A percentile compares a stretch with the other conserved stretches of the same genome.
phyloP scores from a whole-genome alignment of 2,888 invertebrate species.

The Invenusta paracnida region DNA sequence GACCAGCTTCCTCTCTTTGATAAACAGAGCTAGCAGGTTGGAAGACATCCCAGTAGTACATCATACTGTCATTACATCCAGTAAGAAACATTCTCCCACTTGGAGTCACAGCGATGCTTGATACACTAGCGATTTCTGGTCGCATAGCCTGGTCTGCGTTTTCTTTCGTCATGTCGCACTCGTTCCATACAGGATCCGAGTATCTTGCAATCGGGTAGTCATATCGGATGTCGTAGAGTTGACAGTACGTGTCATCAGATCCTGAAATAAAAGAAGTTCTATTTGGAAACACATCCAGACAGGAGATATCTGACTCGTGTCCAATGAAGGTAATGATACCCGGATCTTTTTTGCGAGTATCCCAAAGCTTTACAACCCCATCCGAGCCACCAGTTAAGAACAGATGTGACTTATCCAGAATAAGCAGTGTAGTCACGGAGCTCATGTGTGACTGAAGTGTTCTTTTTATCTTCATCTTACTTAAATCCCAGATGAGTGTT shows the following conservation, averaged over 20 bases:
- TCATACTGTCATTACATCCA: slow-evolving; percentile 32
- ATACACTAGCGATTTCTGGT: slow-evolving; percentile 19
- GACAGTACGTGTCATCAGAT: slow-evolving; percentile 33
- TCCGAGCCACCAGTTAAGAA: slow-evolving; percentile 31
- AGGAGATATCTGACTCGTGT: slow-evolving; percentile 33
- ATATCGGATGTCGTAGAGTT: slow-evolving; percentile 24
- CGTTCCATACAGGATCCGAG: slow-evolving; percentile 28
- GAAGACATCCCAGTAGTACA: slow-evolving; percentile 30
- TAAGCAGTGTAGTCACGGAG: not conserved
- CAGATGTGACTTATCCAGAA: not conserved
- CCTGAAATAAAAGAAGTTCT: slow-evolving; percentile 34
- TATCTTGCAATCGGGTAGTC: slow-evolving; percentile 30
- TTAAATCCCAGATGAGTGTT: slow-evolving; percentile 33
- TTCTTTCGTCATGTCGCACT: slow-evolving; percentile 21
- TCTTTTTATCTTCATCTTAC: slow-evolving; percentile 27
- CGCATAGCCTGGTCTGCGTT: slow-evolving; percentile 3
- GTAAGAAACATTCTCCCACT: slow-evolving; percentile 31
- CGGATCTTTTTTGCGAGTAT: not conserved
- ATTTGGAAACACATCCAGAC: slow-evolving; percentile 6
- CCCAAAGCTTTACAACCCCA: slow-evolving; percentile 35
- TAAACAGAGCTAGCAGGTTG: not conserved
- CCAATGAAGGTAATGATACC: slow-evolving; percentile 13
- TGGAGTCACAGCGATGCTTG: not conserved
- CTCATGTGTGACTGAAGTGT: slow-evolving; percentile 28
- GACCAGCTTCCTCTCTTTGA: slow-evolving; percentile 30